Evolutionary conservation across 1,140 invertebrate species (phyloP).

Genomic region (Drosophila willistoni): DNA sequence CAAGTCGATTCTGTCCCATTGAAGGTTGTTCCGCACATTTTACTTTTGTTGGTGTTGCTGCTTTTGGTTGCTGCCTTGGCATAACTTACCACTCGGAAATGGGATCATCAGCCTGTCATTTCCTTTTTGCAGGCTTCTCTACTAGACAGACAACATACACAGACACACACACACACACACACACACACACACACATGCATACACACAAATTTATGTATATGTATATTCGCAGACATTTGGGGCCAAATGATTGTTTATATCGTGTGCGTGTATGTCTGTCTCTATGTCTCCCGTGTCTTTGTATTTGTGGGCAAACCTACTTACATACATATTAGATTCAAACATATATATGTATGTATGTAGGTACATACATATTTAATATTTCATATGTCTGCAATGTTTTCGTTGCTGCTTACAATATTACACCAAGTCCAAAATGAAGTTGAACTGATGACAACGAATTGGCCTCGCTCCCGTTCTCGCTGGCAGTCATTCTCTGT

Average conservation of each 20-base stretch:
- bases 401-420: slow-evolving; percentile 71
- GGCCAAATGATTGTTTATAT: slow-evolving; percentile 80
- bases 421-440: slow-evolving; percentile 81
- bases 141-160: slow-evolving; percentile 66
- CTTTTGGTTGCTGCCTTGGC: slow-evolving; percentile 44
- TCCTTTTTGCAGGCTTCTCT: slow-evolving; percentile 66
- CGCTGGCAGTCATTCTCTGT: slow-evolving; percentile 13
- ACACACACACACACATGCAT: too few relatives aligned
- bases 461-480: slow-evolving; percentile 64
- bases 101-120: slow-evolving; percentile 83
- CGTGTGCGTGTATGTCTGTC: slow-evolving; percentile 12
- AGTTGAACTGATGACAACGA: slow-evolving; percentile 77
- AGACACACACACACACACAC: too few relatives aligned
- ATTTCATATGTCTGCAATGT: slow-evolving; percentile 82
- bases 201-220: too few relatives aligned
- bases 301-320: slow-evolving; percentile 21
- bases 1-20: slow-evolving; percentile 73
- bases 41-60: slow-evolving; percentile 46
- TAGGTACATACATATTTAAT: slow-evolving; percentile 73
- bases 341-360: not conserved
- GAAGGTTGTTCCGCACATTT: slow-evolving; percentile 61
- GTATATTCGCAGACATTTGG: slow-evolving; percentile 49
- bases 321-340: not conserved
- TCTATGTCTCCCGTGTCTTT: slow-evolving; percentile 32
- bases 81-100: slow-evolving; percentile 83